phyloP scores from a whole-genome alignment of 2,113 vertebrate species.

The Eclectus roratus region DNA sequence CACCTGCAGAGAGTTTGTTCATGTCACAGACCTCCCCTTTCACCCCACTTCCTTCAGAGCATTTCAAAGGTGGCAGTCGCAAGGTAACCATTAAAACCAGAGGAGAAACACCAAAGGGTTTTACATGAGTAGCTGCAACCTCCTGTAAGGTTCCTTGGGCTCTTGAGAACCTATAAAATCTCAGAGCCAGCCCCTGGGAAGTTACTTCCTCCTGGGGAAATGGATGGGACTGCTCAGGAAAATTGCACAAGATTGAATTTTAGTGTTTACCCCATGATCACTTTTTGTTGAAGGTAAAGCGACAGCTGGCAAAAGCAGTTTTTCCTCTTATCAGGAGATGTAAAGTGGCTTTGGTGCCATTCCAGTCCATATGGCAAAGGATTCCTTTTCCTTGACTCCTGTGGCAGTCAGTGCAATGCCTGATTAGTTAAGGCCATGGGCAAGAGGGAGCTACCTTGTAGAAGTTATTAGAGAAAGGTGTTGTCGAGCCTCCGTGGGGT shows the following conservation, averaged over 20 bases:
- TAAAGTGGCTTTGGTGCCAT: slow-evolving; percentile 25
- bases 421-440: slow-evolving; percentile 25
- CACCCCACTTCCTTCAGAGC: neutral
- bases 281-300: neutral
- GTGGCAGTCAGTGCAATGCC: neutral
- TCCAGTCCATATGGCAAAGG: slow-evolving; percentile 28
- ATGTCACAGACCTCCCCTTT: neutral
- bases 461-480: slow-evolving; percentile 35
- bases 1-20: neutral
- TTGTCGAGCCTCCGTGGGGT: slow-evolving; percentile 23
- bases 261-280: neutral
- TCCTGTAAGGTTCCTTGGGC: neutral
- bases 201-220: neutral
- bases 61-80: neutral
- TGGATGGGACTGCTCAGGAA: neutral
- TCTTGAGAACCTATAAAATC: neutral
- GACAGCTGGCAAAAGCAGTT: slow-evolving; percentile 26
- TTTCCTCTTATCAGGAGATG: neutral
- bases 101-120: neutral
- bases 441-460: slow-evolving; percentile 25
- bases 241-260: neutral
- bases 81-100: neutral
- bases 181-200: neutral
- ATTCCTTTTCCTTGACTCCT: neutral
- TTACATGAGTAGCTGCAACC: neutral